Conservation (phyloP, 2,888 invertebrate species). For the Agonopterix arenella region DNA sequence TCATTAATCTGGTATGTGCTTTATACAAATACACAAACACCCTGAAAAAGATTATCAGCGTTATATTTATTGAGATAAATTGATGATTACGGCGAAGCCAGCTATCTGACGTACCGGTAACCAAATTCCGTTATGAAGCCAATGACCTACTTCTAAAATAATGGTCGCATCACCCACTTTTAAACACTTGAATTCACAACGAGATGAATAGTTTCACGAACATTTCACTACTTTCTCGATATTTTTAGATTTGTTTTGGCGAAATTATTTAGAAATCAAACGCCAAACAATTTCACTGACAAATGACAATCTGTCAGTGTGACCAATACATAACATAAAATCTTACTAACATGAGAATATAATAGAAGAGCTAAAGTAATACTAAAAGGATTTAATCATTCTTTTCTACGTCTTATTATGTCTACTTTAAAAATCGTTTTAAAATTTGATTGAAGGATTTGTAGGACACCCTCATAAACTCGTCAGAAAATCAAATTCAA, state of each 20-base stretch:
- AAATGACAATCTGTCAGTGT: conserved; percentile 1
- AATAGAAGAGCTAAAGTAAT: no score
- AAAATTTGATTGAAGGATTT: no score
- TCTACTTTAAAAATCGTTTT: no score
- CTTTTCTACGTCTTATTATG: no score
- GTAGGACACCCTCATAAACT: no score
- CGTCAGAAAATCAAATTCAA: no score
- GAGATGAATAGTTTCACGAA: conserved; percentile 29
- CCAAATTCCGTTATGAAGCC: conserved; percentile 51
- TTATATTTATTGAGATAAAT: conserved; percentile 17
- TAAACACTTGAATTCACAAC: conserved; percentile 24
- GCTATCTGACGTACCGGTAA: conserved; percentile 67
- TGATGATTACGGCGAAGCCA: conserved; percentile 35
- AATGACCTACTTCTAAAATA: conserved; percentile 61
- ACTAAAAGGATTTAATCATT: no score
- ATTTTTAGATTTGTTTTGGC: conserved; percentile 52
- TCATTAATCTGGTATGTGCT: conserved; percentile 38
- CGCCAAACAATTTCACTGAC: conserved; percentile 32
- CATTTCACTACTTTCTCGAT: conserved; percentile 39
- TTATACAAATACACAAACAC: conserved; percentile 24
- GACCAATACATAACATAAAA: no score
- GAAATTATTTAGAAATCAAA: conserved; percentile 23
- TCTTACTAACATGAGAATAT: no score
- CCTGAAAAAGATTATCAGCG: conserved; percentile 30
- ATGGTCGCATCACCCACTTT: conserved; percentile 27